Base-by-base conservation (phyloP, 2,113 vertebrate genomes). In the Oenanthe oenanthe region DNA sequence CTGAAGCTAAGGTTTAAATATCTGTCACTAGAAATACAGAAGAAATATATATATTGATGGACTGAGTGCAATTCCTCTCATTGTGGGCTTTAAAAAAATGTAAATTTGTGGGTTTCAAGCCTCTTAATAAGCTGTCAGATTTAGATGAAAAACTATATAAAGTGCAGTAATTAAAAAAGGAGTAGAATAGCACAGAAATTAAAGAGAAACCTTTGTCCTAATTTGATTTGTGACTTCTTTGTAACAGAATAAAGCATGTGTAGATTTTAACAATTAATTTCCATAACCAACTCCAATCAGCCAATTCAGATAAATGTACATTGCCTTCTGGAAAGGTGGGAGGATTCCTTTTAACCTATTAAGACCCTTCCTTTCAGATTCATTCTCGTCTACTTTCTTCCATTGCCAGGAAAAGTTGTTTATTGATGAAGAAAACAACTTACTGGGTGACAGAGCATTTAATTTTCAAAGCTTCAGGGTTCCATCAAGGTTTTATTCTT, bases 161-260 rank as follows among this genome's bases (percentile, higher is more conserved):
- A 87, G 57, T 58, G 45, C 83, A 93, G 76, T 92, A 94, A 92
- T 77, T 68, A 89, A 88, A 96, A 78, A 95, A 85, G 34, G 63
- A 53, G 40, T 68, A 95, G 75, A 93, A 95, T 80, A 88, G 51
- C 71, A 78, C 22, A 92, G 79, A 94, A 93, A 94, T 93, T 92
- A 92, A 93, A 92, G 68, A 80, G 74, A 96, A 92, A 95, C 93
- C 75, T 93, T 76, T 86, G 85, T 78, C 79, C 32, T 95, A 75
- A 96, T 95, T 95, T 93, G 85, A 95, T 97, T 97, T 96, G 92
- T 86, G 83, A 83, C 43, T 96, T 82, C 78, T 83, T 85, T 94
- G 93, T 95, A 90, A 94, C 61, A 92, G 72, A 95, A 94, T 88
- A 96, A 95, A 96, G 63, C 21, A 0, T 79, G 47, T 88, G 66